Percentiles rank a stretch among this genome's conserved stretches.
phyloP scores from a whole-genome alignment of 2,113 vertebrate species.

The Salvelinus namaycush region DNA sequence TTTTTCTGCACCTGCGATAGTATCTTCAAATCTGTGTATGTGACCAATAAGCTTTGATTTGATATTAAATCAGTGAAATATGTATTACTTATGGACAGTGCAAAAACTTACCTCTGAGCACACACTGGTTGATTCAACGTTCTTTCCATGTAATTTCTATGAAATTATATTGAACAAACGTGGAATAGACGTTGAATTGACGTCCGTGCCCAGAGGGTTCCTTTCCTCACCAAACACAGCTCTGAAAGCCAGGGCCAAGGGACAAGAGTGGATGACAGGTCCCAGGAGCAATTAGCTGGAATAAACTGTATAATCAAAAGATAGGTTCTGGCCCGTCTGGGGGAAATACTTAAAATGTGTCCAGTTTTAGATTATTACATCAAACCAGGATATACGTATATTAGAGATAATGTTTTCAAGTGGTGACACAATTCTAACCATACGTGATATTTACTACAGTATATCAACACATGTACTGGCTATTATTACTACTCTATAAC shows the following conservation, averaged over 20 bases:
- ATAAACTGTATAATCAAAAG: constrained; percentile 28
- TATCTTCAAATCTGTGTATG: too few relatives aligned
- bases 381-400: neutral
- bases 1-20: too few relatives aligned
- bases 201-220: neutral
- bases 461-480: neutral
- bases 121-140: too few relatives aligned
- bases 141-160: too few relatives aligned
- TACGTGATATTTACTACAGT: too few relatives aligned
- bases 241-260: constrained; percentile 30
- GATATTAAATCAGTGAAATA: constrained; percentile 75
- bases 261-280: neutral
- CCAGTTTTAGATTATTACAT: constrained; percentile 1
- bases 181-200: too few relatives aligned
- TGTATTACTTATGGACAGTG: constrained; percentile 54
- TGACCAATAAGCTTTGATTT: too few relatives aligned
- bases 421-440: too few relatives aligned
- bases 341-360: constrained; percentile 2
- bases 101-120: too few relatives aligned
- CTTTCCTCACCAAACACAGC: constrained; percentile 63
- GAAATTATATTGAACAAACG: too few relatives aligned
- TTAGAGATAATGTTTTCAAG: too few relatives aligned
- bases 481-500: constrained; percentile 17
- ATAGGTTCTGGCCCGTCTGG: neutral
- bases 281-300: constrained; percentile 37